Conservation (phyloP, 2,888 invertebrate genomes). For the Lucinisca nassula region DNA sequence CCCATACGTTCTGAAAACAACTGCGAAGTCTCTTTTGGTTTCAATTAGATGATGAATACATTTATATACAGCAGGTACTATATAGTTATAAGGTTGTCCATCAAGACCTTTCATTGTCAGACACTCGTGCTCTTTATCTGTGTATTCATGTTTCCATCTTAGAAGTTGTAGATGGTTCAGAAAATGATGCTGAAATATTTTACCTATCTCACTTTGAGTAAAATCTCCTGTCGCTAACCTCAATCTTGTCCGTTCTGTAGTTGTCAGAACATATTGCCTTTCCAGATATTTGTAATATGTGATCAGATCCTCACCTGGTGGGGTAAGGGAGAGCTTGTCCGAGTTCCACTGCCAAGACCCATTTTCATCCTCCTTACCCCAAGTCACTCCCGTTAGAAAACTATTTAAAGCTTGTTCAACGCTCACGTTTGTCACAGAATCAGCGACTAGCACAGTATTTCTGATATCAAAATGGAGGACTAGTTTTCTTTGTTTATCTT, state of each 20-base stretch:
- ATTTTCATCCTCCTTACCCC: slow-evolving; percentile 81
- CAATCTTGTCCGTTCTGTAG: slow-evolving; percentile 82
- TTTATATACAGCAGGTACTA: slow-evolving; percentile 86
- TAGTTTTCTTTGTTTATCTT: slow-evolving; percentile 81
- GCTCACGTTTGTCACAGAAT: slow-evolving; percentile 85
- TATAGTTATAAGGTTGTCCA: slow-evolving; percentile 85
- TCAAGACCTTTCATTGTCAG: slow-evolving; percentile 82
- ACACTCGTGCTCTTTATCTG: slow-evolving; percentile 58
- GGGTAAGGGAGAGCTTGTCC: slow-evolving; percentile 79
- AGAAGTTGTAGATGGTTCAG: slow-evolving; percentile 81
- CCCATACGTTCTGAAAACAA: slow-evolving; percentile 87
- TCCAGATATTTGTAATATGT: slow-evolving; percentile 87
- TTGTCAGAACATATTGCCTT: slow-evolving; percentile 80
- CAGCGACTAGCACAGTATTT: slow-evolving; percentile 87
- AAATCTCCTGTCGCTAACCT: slow-evolving; percentile 86
- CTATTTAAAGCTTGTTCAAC: slow-evolving; percentile 87
- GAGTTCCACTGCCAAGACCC: slow-evolving; percentile 85
- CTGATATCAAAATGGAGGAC: slow-evolving; percentile 87
- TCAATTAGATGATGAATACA: slow-evolving; percentile 81
- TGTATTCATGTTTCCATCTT: slow-evolving; percentile 77
- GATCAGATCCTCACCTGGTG: slow-evolving; percentile 76
- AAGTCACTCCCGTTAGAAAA: slow-evolving; percentile 87
- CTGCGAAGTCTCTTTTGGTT: slow-evolving; percentile 81
- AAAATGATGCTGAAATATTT: slow-evolving; percentile 81
- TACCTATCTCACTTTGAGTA: slow-evolving; percentile 81